These are phyloP conservation scores for Procavia capensis DNA, from an alignment of 2,113 vertebrate species.

Conservation along the genomic window DNA sequence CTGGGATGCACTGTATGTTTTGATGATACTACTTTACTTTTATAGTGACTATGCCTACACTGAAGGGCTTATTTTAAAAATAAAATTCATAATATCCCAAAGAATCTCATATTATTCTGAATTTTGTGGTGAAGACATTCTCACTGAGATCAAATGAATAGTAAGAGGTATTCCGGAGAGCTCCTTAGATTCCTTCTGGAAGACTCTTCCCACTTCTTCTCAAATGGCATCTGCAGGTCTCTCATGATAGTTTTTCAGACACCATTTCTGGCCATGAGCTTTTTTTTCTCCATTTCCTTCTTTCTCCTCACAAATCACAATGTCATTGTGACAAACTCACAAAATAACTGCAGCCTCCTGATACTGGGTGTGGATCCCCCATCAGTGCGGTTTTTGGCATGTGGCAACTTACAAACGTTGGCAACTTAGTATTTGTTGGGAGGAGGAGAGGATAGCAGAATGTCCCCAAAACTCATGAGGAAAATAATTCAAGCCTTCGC, in stretches of 20 bases:
- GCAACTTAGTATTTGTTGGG: neutral
- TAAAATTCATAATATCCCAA: neutral
- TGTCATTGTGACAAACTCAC: neutral
- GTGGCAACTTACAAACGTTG: neutral
- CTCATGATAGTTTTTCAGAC: neutral
- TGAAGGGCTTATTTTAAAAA: neutral
- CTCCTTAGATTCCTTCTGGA: fast-evolving
- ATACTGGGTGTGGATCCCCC: neutral
- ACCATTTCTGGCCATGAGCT: neutral
- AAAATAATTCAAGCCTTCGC: constrained; percentile 39
- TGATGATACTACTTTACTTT: neutral
- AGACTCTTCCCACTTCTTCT: neutral
- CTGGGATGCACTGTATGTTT: neutral
- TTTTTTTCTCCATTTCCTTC: neutral
- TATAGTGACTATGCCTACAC: neutral
- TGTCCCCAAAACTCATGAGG: neutral
- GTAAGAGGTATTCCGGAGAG: neutral
- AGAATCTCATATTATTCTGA: neutral
- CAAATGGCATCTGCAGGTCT: neutral
- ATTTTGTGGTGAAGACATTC: neutral
- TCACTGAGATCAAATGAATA: neutral
- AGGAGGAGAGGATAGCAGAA: neutral
- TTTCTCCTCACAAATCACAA: neutral
- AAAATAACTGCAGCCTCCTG: neutral
- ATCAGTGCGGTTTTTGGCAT: neutral